Percentiles rank a stretch among this genome's conserved stretches.
phyloP scores from a whole-genome alignment of 2,888 invertebrate genomes.

The Zootermopsis nevadensis region DNA sequence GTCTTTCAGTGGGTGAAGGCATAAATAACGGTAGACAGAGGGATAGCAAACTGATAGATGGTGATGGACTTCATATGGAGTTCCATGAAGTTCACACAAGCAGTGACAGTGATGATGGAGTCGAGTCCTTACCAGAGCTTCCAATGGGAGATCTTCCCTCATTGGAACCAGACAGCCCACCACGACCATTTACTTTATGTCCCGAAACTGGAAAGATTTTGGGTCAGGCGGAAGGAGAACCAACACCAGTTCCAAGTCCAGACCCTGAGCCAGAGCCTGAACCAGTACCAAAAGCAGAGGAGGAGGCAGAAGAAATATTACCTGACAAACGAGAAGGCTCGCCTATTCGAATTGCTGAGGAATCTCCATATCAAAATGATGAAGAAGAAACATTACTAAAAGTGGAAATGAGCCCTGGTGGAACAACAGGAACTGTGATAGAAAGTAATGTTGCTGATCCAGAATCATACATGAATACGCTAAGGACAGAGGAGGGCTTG shows the following conservation, averaged over 20 bases:
- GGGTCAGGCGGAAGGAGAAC: conserved; percentile 73
- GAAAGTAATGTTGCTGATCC: conserved; percentile 57
- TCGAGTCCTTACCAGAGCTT: conserved; percentile 49
- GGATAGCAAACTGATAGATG: conserved; percentile 62
- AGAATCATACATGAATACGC: conserved; percentile 42
- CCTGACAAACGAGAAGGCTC: conserved; percentile 47
- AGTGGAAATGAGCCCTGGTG: conserved; percentile 71
- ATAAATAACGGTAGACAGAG: conserved; percentile 50
- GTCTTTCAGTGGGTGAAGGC: neutral
- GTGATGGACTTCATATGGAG: conserved; percentile 63
- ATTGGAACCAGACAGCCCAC: conserved; percentile 72
- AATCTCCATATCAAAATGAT: conserved; percentile 61
- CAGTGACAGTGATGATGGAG: conserved; percentile 48
- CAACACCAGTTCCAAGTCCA: conserved; percentile 66
- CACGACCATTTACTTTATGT: conserved; percentile 77
- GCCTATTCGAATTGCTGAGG: conserved; percentile 55
- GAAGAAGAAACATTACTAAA: conserved; percentile 56
- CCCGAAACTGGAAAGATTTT: conserved; percentile 71
- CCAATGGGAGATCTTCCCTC: conserved; percentile 61
- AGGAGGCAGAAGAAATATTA: conserved; percentile 49
- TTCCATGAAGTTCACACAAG: conserved; percentile 58
- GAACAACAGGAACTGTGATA: conserved; percentile 72
- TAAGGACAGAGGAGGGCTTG: conserved; percentile 48
- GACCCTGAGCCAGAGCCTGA: conserved; percentile 59
- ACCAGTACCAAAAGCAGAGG: conserved; percentile 64